Base-by-base conservation (phyloP, 2,888 invertebrate genomes). In the Boloria selene region DNA sequence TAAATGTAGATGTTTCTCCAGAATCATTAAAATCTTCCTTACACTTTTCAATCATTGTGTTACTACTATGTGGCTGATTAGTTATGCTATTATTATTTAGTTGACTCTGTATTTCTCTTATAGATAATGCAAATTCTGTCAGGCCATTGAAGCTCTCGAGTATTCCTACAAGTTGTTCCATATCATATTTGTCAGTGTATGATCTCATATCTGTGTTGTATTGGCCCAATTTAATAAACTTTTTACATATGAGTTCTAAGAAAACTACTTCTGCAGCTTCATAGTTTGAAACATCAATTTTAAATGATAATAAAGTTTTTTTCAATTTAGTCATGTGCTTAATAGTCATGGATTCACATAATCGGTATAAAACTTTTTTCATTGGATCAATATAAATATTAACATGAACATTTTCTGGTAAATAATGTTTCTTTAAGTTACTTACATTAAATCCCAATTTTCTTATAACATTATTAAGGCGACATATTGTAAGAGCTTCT, bases 401-500 rank as follows among this genome's bases (percentile, higher is more conserved):
- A 1, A 76, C 70, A 70, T 76, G 65, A 13, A 83, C 69, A 67
- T 79, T 80, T n/a, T 83, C 78, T 16, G 81, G 80, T 58, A 82
- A 73, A 70, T 84, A 91, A 68, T 82, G 75, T 70, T 73, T 77
- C 70, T 83, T 85, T 2, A 88, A 75, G 60, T 65, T 72, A 0
- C 77, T 45, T 2, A 88, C 80, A 70, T 86, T 70, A 45, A 88
- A 81, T 2, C 90, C 90, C 14, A 92, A 73, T 77, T 88, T 90
- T 64, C 81, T 83, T 49, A 91, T 82, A 13, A 90, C 72, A 17
- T 77, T 78, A 69, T 83, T 81, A 1, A 89, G 75, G 69, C 90
- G 86, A 65, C 90, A 90, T 64, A 87, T 79, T 14, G 83, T 72
- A 3, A 92, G 79, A 4, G 89, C 89, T 77, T 92, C 92, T n/a